Conservation (phyloP, 1,140 invertebrate genomes). For the Hypothenemus hampei region DNA sequence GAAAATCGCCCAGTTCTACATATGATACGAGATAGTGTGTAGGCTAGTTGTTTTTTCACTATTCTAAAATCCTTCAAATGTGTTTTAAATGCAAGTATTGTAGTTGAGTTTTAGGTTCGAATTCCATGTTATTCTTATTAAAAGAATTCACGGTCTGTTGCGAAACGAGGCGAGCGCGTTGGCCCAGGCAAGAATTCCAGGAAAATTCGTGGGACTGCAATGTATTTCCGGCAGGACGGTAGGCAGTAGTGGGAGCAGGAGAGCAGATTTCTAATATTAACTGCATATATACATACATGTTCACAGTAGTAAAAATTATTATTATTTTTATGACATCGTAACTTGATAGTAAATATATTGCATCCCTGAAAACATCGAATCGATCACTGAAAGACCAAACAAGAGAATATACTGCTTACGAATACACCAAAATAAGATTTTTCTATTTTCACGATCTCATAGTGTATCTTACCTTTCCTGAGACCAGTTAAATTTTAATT, state of each 20-base stretch:
- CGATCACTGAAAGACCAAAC: not conserved
- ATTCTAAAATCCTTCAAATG: too few relatives aligned
- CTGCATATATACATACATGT: conserved; percentile 15
- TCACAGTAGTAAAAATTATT: not conserved
- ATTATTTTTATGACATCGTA: not conserved
- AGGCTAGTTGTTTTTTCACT: too few relatives aligned
- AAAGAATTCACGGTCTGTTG: too few relatives aligned
- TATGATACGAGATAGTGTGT: too few relatives aligned
- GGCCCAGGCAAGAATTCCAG: conserved; percentile 11
- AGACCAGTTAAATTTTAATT: too few relatives aligned
- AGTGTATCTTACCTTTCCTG: not conserved
- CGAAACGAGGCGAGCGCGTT: too few relatives aligned
- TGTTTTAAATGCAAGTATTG: too few relatives aligned
- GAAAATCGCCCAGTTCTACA: too few relatives aligned
- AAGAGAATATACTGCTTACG: not conserved
- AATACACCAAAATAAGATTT: too few relatives aligned
- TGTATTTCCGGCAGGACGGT: conserved; percentile 13
- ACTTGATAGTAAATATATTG: not conserved
- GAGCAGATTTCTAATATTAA: conserved; percentile 20
- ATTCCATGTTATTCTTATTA: too few relatives aligned
- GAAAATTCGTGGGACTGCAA: conserved; percentile 10
- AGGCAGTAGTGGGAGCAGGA: too few relatives aligned
- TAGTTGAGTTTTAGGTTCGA: too few relatives aligned
- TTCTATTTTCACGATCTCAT: not conserved
- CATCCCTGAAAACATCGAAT: not conserved